Percentiles rank a stretch among this genome's conserved stretches.
These are phyloP conservation scores for Macrochelys suwanniensis DNA, from an alignment of 2,797 vertebrate genomes.

Conservation along the genomic window DNA sequence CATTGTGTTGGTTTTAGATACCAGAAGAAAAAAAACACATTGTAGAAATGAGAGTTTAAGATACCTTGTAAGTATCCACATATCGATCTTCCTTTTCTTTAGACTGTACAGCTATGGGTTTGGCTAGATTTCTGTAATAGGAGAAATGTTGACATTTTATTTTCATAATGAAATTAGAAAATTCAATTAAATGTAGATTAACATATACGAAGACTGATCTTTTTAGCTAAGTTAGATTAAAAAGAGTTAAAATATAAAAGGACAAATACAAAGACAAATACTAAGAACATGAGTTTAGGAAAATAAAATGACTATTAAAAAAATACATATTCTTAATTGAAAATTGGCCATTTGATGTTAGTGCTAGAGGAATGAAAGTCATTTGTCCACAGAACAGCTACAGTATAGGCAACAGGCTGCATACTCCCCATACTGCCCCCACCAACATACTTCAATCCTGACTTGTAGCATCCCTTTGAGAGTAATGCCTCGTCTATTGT, in stretches of 20 bases:
- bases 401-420: background rate
- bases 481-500: background rate
- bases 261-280: background rate
- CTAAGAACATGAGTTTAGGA: background rate
- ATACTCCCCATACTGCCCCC: background rate
- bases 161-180: background rate
- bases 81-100: conserved; percentile 99
- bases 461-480: background rate
- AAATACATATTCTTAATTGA: background rate
- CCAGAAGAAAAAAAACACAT: background rate
- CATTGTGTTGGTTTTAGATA: background rate
- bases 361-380: background rate
- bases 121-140: conserved; percentile 90
- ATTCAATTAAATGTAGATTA: background rate
- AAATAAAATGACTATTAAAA: background rate
- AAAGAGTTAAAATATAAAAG: background rate
- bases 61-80: conserved; percentile 96
- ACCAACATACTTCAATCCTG: background rate
- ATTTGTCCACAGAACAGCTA: background rate
- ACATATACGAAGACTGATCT: background rate
- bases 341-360: background rate
- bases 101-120: conserved; percentile 98
- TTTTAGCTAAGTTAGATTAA: background rate
- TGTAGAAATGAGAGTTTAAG: background rate
- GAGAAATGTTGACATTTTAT: background rate